Base-by-base conservation (phyloP, 2,888 invertebrate genomes). In the Argyresthia goedartella region DNA sequence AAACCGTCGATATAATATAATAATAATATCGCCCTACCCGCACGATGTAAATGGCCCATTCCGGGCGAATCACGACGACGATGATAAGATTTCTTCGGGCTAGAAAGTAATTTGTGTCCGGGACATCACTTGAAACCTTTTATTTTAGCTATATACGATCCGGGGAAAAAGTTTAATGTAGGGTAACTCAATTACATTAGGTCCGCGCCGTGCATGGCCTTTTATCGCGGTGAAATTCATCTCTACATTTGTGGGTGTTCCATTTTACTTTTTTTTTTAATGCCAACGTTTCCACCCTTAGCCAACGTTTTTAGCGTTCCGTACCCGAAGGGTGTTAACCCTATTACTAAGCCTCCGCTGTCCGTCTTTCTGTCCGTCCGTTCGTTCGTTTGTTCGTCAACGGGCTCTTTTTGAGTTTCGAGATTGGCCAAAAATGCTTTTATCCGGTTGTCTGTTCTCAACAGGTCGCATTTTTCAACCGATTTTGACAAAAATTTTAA, bases 121-220 rank as follows among this genome's bases (percentile, higher is more conserved):
- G 66, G 63, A 59, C 63, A 63, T 62, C 55, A 58, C 52, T 63
- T 62, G 60, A 59, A 65, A 65, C 66, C 68, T 69, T 77, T 77
- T 77, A 74, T 77, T 77, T 75, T 69, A 68, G 70, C 67, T 66
- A 71, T 76, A 71, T 77, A 73, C 69, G 69, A 65, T 63, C 67
- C 65, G 65, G 64, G 64, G 65, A 69, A 74, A 67, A 73, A 75
- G 75, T 79, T 79, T 74, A 76, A 77, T 77, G 76, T 71, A 69
- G 75, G 74, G 73, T 75, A 76, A 77, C 77, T 75, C 73, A 73
- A 73, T 79, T 76, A 75, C 36, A 50, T 14, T 39, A 42, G 50
- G 63, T 66, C 66, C 63, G 64, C 60, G 60, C 61, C 70, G 71
- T 64, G 66, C 67, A 68, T 67, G 66, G 62, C 63, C 58, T 57